These are phyloP conservation scores for Tupaia chinensis DNA, from an alignment of 2,113 vertebrate genomes.

Conservation along the genomic window DNA sequence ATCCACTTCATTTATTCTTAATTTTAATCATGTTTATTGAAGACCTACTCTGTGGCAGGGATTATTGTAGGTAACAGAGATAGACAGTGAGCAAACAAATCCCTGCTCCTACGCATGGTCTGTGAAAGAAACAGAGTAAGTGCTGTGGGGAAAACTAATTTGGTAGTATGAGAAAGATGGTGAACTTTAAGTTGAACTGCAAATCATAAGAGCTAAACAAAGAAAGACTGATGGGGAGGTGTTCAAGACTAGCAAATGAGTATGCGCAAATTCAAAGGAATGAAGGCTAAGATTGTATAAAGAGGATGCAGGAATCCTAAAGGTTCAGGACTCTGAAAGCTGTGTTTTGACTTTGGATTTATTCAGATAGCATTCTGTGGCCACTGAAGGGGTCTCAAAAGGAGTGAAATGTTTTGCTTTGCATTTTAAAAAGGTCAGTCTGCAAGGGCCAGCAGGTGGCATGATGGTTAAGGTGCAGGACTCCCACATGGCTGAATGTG, in stretches of 20 bases:
- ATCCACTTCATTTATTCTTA: neutral
- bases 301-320: neutral
- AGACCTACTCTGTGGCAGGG: neutral
- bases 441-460: neutral
- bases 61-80: neutral
- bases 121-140: neutral
- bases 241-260: neutral
- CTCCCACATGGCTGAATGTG: too few species aligned
- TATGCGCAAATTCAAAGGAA: neutral
- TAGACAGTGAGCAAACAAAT: neutral
- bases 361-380: neutral
- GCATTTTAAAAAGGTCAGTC: neutral
- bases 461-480: too few species aligned
- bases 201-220: neutral
- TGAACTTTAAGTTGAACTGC: neutral
- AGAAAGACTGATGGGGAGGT: neutral
- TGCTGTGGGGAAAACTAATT: neutral
- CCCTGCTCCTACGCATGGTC: neutral
- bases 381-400: neutral
- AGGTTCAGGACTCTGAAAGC: neutral
- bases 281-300: neutral
- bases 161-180: neutral
- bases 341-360: neutral
- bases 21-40: neutral
- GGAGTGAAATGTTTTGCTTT: neutral